These are phyloP conservation scores for Protosalanx chinensis DNA, from an alignment of 2,797 vertebrate genomes.

Conservation along the genomic window DNA sequence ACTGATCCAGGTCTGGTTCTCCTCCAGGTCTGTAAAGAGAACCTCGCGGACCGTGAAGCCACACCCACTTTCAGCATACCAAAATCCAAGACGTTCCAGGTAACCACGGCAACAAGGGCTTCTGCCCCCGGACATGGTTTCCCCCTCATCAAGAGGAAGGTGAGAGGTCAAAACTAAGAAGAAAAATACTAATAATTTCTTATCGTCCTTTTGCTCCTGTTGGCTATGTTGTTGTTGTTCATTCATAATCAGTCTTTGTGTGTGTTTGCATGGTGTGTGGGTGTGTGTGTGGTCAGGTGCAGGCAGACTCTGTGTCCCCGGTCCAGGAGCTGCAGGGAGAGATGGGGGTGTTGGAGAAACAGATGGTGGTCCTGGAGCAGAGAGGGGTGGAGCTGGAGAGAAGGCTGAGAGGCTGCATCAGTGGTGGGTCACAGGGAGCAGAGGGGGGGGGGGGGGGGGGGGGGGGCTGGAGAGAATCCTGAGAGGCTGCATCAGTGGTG, in stretches of 20 bases:
- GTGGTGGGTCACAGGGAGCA: neutral
- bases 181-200: too few relatives aligned
- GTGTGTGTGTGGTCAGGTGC: slow-evolving; percentile 71
- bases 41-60: slow-evolving; percentile 75
- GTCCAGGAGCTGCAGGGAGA: slow-evolving; percentile 79
- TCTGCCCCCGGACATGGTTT: slow-evolving; percentile 85
- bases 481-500: too few relatives aligned
- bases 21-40: slow-evolving; percentile 79
- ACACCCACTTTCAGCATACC: slow-evolving; percentile 60
- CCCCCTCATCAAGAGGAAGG: slow-evolving; percentile 92
- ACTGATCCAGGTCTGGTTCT: neutral
- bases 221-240: neutral
- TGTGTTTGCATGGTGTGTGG: neutral
- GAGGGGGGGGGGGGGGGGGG: too few relatives aligned
- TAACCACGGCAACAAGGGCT: slow-evolving; percentile 67
- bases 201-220: neutral
- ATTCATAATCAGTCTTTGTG: neutral
- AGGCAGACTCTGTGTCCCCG: slow-evolving; percentile 76
- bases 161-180: slow-evolving; percentile 38
- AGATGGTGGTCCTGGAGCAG: slow-evolving; percentile 80
- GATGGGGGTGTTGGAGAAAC: slow-evolving; percentile 77
- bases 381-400: slow-evolving; percentile 82
- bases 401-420: slow-evolving; percentile 68
- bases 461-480: too few relatives aligned
- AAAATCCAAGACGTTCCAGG: slow-evolving; percentile 67